Percentiles rank a stretch among this genome's conserved stretches.
Conservation (phyloP, 2,888 invertebrate genomes). For the Bellardia pandia region DNA sequence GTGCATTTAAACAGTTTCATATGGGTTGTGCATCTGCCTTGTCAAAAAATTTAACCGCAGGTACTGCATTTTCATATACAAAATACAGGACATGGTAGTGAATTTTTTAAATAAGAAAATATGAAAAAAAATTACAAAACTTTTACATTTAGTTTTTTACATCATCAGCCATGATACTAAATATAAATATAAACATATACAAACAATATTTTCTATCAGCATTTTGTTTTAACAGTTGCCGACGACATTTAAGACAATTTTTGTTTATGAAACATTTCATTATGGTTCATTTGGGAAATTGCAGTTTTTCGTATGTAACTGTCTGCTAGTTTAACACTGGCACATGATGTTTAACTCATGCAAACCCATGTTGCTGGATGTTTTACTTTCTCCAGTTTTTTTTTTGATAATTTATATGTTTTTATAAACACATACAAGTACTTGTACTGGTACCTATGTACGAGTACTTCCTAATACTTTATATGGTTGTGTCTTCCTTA, state of each 20-base stretch:
- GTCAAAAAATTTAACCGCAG: conserved; percentile 65
- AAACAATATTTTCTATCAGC: conserved; percentile 3
- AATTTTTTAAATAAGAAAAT: not conserved
- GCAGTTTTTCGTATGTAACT: conserved; percentile 57
- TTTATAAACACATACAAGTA: conserved; percentile 13
- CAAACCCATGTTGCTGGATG: conserved; percentile 31
- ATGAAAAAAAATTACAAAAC: not conserved
- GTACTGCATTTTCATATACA: conserved; percentile 39
- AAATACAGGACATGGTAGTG: not conserved
- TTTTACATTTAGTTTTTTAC: conserved; percentile 14
- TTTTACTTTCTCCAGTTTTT: conserved; percentile 3
- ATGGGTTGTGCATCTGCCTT: not conserved
- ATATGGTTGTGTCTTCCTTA: not conserved
- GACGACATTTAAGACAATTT: conserved; percentile 64
- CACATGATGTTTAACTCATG: not conserved
- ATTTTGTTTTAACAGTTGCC: conserved; percentile 47
- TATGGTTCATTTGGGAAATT: conserved; percentile 72
- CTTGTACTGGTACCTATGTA: conserved; percentile 27
- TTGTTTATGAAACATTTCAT: conserved; percentile 67
- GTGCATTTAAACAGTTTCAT: not conserved
- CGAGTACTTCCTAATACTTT: not conserved
- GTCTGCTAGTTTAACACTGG: conserved; percentile 23
- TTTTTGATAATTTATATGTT: conserved; percentile 62
- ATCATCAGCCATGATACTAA: conserved; percentile 18
- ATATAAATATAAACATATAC: not conserved